These are phyloP conservation scores for Trachymyrmex septentrionalis DNA, from an alignment of 1,140 invertebrate genomes.

Conservation along the genomic window DNA sequence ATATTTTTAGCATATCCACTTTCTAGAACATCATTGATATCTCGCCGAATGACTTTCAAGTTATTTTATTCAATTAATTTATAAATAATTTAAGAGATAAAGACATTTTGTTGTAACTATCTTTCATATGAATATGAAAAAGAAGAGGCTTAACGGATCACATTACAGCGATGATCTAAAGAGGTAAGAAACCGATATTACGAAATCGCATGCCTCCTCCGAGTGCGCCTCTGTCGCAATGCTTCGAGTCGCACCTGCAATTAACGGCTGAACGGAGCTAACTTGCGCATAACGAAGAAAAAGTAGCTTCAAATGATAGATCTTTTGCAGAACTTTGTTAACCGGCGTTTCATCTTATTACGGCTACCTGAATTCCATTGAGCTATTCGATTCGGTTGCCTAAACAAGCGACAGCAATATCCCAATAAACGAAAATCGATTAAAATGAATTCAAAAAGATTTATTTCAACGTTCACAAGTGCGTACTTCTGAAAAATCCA, in stretches of 20 bases:
- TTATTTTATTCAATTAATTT: not conserved
- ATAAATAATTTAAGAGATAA: conserved; percentile 21
- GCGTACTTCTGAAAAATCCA: too few species aligned
- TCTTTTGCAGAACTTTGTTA: not conserved
- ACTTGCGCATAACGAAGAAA: conserved; percentile 21
- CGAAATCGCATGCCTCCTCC: conserved; percentile 55
- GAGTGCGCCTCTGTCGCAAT: conserved; percentile 67
- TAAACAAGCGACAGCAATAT: not conserved
- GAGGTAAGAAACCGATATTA: conserved; percentile 55
- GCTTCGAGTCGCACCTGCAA: conserved; percentile 16
- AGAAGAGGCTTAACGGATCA: not conserved
- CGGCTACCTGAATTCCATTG: not conserved
- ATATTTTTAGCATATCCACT: not conserved
- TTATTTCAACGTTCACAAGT: too few species aligned
- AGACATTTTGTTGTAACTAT: not conserved
- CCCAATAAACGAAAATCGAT: too few species aligned
- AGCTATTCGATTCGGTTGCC: not conserved
- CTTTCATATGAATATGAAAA: not conserved
- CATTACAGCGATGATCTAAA: conserved; percentile 51
- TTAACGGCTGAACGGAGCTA: conserved; percentile 29
- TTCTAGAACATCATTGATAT: not conserved
- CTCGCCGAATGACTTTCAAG: not conserved
- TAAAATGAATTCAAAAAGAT: too few species aligned
- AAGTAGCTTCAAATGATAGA: not conserved
- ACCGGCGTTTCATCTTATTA: not conserved